These are phyloP conservation scores for Rhinoderma darwinii DNA, from an alignment of 2,113 vertebrate species.

Conservation along the genomic window DNA sequence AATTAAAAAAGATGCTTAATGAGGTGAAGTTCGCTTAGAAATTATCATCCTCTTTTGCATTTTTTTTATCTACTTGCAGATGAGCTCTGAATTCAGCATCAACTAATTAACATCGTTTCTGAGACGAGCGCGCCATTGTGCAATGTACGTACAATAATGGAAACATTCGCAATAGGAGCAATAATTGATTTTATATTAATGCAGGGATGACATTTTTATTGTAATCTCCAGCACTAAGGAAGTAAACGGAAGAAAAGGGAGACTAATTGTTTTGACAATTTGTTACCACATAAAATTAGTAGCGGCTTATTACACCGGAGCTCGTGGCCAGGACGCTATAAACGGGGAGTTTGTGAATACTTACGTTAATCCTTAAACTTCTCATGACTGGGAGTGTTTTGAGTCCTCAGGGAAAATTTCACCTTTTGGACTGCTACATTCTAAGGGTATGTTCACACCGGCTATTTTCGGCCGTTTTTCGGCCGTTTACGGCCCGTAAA, in stretches of 20 bases:
- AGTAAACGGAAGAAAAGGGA: background rate
- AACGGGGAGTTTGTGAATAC: background rate
- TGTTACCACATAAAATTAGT: background rate
- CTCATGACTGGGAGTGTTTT: no score
- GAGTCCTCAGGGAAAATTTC: no score
- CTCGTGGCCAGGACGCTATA: background rate
- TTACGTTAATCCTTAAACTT: no score
- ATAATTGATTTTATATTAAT: constrained; percentile 45
- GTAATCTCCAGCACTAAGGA: background rate
- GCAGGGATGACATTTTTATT: constrained; percentile 40
- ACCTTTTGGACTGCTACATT: no score
- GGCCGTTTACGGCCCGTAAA: no score
- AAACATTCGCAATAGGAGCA: constrained; percentile 8
- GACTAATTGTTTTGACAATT: constrained; percentile 32
- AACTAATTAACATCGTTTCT: constrained; percentile 58
- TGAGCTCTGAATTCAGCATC: constrained; percentile 28
- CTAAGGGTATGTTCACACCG: no score
- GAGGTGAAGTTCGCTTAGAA: constrained; percentile 60
- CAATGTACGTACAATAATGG: constrained; percentile 3
- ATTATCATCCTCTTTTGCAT: constrained; percentile 49
- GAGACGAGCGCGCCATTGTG: constrained; percentile 54
- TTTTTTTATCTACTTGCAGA: constrained; percentile 48
- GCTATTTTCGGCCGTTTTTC: no score
- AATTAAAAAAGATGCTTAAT: constrained; percentile 65
- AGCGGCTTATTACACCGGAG: background rate